Evolutionary conservation across 92 coral and sea anemone genomes (phyloP).

Genomic region (Meandrina meandrites): DNA sequence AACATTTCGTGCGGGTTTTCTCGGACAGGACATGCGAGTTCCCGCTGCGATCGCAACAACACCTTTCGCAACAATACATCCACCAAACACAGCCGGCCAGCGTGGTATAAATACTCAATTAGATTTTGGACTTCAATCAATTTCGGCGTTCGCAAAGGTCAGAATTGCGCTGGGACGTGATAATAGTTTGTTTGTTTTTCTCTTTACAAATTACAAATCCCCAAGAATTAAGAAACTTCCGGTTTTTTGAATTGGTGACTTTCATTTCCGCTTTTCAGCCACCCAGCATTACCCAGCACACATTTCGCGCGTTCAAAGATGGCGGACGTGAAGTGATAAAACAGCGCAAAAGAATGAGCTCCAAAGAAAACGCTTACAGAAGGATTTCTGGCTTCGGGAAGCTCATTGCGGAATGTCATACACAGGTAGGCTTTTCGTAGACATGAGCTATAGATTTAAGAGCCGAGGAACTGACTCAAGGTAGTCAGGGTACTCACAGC

Average conservation of each 20-base stretch:
- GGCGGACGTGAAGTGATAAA: neutral
- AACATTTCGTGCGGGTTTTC: neutral
- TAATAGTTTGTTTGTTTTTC: conserved; percentile 5
- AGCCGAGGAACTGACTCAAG: too few species aligned
- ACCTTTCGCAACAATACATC: neutral
- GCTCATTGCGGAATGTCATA: conserved; percentile 46
- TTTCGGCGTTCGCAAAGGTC: neutral
- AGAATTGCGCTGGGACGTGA: neutral
- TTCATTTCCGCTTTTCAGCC: conserved; percentile 10
- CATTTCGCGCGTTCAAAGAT: conserved; percentile 9
- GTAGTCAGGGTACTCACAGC: too few species aligned
- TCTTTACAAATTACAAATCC: neutral
- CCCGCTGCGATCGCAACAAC: neutral
- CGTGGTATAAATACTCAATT: neutral
- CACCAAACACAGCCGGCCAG: neutral
- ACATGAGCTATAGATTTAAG: neutral
- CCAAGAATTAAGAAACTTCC: neutral
- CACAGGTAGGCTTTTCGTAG: conserved; percentile 35
- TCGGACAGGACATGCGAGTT: neutral
- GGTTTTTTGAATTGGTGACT: neutral
- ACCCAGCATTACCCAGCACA: neutral
- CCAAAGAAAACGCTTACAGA: conserved; percentile 26
- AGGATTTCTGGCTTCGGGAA: conserved; percentile 37
- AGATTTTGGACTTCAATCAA: neutral
- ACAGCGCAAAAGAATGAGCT: neutral